phyloP scores from a whole-genome alignment of 2,797 vertebrate species.

The Orientallactaga sibirica region DNA sequence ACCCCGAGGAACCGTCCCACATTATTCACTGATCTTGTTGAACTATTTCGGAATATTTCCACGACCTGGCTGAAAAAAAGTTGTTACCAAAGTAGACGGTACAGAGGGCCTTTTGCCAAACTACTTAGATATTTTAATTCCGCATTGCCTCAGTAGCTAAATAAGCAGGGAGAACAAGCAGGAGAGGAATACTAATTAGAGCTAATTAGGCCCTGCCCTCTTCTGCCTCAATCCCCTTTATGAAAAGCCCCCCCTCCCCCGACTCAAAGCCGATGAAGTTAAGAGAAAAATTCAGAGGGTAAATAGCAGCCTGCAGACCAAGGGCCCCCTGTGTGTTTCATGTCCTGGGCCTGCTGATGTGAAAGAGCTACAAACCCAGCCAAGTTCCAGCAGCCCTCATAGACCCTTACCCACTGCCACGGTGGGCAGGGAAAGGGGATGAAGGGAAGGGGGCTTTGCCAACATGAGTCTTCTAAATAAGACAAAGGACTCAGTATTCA shows the following conservation, averaged over 20 bases:
- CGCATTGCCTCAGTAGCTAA: slow-evolving; percentile 79
- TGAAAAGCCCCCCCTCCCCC: slow-evolving; percentile 58
- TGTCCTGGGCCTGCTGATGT: background rate
- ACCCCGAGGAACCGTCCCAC: background rate
- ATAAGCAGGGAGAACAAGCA: slow-evolving; percentile 75
- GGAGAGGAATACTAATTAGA: slow-evolving; percentile 83
- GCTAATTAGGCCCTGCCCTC: slow-evolving; percentile 82
- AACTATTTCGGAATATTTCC: slow-evolving; percentile 45
- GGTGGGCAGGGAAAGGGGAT: background rate
- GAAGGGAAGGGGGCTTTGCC: background rate
- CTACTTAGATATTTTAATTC: slow-evolving; percentile 82
- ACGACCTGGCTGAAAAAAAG: slow-evolving; percentile 16
- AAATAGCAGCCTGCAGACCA: slow-evolving; percentile 61
- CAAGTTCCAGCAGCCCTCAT: background rate
- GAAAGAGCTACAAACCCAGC: background rate
- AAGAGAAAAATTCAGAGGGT: slow-evolving; percentile 64
- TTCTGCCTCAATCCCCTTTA: slow-evolving; percentile 72
- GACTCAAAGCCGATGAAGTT: slow-evolving; percentile 40
- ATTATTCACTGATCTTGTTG: background rate
- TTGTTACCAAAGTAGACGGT: slow-evolving; percentile 62
- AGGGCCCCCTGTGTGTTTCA: background rate
- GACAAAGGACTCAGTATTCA: slow-evolving; percentile 51
- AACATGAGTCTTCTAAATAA: slow-evolving; percentile 12
- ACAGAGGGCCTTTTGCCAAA: slow-evolving; percentile 76
- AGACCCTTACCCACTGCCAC: background rate